Conservation (phyloP, 1,140 invertebrate species). For the Drosophila sproati region DNA sequence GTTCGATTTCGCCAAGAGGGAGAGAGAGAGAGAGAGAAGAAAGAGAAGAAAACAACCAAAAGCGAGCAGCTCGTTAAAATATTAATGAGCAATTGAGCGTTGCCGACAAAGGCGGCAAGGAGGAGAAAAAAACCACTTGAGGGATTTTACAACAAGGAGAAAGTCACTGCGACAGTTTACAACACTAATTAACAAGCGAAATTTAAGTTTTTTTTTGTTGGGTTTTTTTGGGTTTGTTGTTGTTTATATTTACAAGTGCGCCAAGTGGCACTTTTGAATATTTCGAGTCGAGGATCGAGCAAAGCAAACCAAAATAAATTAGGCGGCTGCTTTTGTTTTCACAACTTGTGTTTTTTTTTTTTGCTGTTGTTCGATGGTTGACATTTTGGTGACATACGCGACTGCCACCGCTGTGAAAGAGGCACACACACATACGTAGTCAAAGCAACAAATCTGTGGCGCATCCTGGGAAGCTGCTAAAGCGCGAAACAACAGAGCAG, state of each 20-base stretch:
- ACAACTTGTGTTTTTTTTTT: constrained; percentile 71
- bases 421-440: constrained; percentile 26
- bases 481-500: constrained; percentile 26
- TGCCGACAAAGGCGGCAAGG: constrained; percentile 58
- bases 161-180: constrained; percentile 73
- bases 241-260: constrained; percentile 78
- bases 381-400: constrained; percentile 73
- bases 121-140: constrained; percentile 52
- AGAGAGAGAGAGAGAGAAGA: too few species aligned
- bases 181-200: constrained; percentile 76
- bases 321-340: constrained; percentile 71
- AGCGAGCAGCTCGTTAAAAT: constrained; percentile 62
- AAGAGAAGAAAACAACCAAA: neutral
- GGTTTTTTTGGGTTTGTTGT: constrained; percentile 6
- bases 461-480: constrained; percentile 44
- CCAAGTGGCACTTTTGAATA: constrained; percentile 49
- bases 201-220: constrained; percentile 14
- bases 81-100: constrained; percentile 55
- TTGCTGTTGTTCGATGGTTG: constrained; percentile 18
- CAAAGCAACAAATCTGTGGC: constrained; percentile 7
- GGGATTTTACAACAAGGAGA: constrained; percentile 57
- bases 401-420: constrained; percentile 51
- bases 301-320: constrained; percentile 39
- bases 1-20: constrained; percentile 54
- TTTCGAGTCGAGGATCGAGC: neutral